These are phyloP conservation scores for Elanoides forficatus DNA, from an alignment of 2,113 vertebrate species.

Conservation along the genomic window DNA sequence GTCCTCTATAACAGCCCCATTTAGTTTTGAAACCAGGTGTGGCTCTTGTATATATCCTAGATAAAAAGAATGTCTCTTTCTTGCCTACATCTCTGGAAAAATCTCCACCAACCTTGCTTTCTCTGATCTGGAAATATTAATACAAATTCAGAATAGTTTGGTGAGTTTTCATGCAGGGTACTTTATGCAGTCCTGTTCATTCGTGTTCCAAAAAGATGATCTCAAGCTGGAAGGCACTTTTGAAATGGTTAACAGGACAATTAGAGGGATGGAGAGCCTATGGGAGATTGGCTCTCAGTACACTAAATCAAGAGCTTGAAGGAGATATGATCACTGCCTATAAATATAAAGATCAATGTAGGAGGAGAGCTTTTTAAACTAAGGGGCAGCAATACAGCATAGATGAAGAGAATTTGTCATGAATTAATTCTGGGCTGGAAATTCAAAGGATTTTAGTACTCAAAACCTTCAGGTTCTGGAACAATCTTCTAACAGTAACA, in stretches of 20 bases:
- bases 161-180: not conserved
- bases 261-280: not conserved
- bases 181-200: not conserved
- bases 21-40: not conserved
- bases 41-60: not conserved
- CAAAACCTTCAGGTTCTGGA: not conserved
- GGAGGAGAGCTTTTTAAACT: constrained; percentile 38
- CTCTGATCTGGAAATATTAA: not conserved
- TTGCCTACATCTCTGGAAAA: not conserved
- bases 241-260: not conserved
- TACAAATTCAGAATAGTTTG: not conserved
- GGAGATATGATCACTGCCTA: constrained; percentile 26
- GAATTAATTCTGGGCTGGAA: constrained; percentile 7
- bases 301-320: constrained; percentile 1
- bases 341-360: constrained; percentile 56
- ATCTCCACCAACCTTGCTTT: not conserved
- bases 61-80: not conserved
- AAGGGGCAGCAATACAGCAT: not conserved
- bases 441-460: not conserved
- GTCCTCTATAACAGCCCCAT: accelerated
- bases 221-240: not conserved
- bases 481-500: not conserved
- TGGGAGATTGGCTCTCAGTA: not conserved
- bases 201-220: not conserved
- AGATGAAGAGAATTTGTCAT: not conserved